Conservation (phyloP, 1,140 invertebrate species). For the Saccostrea echinata region DNA sequence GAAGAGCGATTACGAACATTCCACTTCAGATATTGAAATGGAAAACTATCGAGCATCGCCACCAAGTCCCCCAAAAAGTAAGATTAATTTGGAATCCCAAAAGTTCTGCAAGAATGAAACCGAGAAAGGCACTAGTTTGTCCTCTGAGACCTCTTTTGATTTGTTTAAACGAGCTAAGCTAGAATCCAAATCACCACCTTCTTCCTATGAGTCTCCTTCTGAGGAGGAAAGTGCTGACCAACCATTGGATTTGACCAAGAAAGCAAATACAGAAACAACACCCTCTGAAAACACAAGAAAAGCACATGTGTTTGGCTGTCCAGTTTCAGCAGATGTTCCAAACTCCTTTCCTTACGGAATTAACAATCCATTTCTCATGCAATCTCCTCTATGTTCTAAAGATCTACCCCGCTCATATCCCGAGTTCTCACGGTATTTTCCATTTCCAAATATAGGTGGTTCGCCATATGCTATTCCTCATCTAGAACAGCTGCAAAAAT, state of each 20-base stretch:
- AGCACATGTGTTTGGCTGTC: conserved; percentile 20
- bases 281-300: conserved; percentile 77
- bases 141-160: neutral
- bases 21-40: neutral
- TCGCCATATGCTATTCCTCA: neutral
- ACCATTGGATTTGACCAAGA: conserved; percentile 66
- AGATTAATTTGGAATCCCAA: neutral
- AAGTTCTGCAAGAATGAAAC: neutral
- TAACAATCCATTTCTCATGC: conserved; percentile 4
- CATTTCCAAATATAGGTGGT: neutral
- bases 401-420: neutral
- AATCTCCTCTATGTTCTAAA: neutral
- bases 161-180: neutral
- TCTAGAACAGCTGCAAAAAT: neutral
- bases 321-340: neutral
- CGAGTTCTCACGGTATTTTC: neutral
- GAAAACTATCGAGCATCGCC: neutral
- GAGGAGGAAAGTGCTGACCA: conserved; percentile 49
- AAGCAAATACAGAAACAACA: conserved; percentile 59
- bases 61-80: neutral
- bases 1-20: conserved; percentile 25
- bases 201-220: neutral
- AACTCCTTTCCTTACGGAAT: neutral
- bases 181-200: neutral
- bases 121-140: neutral